Conservation (phyloP, 2,888 invertebrate species). For the Drosophila kanekoi region DNA sequence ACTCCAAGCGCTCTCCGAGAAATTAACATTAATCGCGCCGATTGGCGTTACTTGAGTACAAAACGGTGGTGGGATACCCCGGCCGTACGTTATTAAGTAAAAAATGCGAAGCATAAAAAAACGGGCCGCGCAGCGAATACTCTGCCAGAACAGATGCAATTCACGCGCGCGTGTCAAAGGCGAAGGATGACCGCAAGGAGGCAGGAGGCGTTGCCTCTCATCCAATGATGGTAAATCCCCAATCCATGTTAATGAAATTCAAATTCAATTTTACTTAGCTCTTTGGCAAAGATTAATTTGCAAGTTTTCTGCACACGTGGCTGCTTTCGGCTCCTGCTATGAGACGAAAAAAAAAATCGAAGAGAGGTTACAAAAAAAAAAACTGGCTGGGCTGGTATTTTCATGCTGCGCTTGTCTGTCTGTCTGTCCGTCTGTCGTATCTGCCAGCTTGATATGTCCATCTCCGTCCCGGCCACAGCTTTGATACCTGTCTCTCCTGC, state of each 20-base stretch:
- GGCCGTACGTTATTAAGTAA: slow-evolving; percentile 11
- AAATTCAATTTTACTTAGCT: slow-evolving; percentile 27
- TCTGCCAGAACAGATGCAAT: slow-evolving; percentile 7
- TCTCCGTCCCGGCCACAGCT: slow-evolving; percentile 26
- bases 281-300: slow-evolving; percentile 15
- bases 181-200: slow-evolving; percentile 7
- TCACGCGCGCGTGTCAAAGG: slow-evolving; percentile 13
- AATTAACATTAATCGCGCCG: slow-evolving; percentile 55
- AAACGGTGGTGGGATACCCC: slow-evolving; percentile 21
- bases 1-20: slow-evolving; percentile 33
- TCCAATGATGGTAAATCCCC: slow-evolving; percentile 26
- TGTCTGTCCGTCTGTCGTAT: slow-evolving; percentile 37
- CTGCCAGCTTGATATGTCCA: slow-evolving; percentile 55
- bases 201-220: neutral
- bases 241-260: slow-evolving; percentile 21
- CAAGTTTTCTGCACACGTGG: slow-evolving; percentile 20
- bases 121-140: slow-evolving; percentile 10
- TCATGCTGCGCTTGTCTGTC: slow-evolving; percentile 72
- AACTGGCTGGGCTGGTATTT: slow-evolving; percentile 81
- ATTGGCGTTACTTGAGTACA: slow-evolving; percentile 35
- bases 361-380: slow-evolving; percentile 42
- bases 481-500: slow-evolving; percentile 24
- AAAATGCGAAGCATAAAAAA: slow-evolving; percentile 13
- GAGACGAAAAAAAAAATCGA: slow-evolving; percentile 33
- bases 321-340: slow-evolving; percentile 28